phyloP scores from a whole-genome alignment of 2,888 invertebrate species.

The Drosophila emarginata region DNA sequence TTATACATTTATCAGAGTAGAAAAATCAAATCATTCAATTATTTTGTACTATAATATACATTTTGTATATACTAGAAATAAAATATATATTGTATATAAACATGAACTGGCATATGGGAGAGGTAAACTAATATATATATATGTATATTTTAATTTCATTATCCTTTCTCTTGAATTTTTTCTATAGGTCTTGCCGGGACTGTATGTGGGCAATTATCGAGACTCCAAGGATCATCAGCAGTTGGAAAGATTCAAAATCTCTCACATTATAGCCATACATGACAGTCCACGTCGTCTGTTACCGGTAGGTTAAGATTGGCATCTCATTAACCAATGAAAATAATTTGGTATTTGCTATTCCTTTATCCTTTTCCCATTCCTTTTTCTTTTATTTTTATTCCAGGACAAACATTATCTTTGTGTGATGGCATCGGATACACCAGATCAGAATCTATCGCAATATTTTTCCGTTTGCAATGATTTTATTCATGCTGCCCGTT shows the following conservation, averaged over 20 bases:
- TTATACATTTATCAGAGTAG: background rate
- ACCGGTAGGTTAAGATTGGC: constrained; percentile 85
- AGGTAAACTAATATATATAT: constrained; percentile 42
- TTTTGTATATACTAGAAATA: constrained; percentile 3
- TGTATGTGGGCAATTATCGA: constrained; percentile 97
- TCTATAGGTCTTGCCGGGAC: constrained; percentile 93
- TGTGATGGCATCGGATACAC: constrained; percentile 97
- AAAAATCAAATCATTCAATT: constrained; percentile 32
- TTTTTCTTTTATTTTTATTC: constrained; percentile 63
- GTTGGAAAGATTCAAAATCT: constrained; percentile 93
- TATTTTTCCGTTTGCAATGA: constrained; percentile 97
- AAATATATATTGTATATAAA: background rate
- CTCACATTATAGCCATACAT: constrained; percentile 97
- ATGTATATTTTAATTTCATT: background rate
- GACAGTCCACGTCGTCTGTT: constrained; percentile 95
- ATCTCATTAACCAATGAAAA: background rate
- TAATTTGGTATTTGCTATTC: too few species aligned
- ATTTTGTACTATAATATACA: background rate
- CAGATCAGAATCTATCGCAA: constrained; percentile 95
- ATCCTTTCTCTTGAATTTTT: background rate
- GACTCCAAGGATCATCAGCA: constrained; percentile 97
- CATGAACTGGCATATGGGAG: constrained; percentile 78
- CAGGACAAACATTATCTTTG: constrained; percentile 98
- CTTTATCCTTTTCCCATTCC: background rate
- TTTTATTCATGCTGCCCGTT: constrained; percentile 96